phyloP scores from a whole-genome alignment of 2,797 vertebrate species.

The Brachyalestes nurse region DNA sequence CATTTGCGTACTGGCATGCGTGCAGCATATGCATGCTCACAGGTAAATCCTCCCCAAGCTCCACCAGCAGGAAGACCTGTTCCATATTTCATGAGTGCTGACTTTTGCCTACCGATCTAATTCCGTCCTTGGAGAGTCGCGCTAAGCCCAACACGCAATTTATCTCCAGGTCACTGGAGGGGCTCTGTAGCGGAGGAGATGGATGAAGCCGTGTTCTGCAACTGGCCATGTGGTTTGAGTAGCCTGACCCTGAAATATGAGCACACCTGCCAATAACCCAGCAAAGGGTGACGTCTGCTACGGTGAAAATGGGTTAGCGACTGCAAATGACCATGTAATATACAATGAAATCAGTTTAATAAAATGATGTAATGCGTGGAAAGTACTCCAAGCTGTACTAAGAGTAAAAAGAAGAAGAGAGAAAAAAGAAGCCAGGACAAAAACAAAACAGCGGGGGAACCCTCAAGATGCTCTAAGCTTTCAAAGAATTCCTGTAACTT shows the following conservation, averaged over 20 bases:
- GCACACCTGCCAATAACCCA: constrained; percentile 61
- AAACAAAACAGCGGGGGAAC: too few relatives aligned
- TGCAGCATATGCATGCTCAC: constrained; percentile 34
- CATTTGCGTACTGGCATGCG: constrained; percentile 41
- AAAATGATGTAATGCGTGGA: neutral
- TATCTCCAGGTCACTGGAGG: constrained; percentile 71
- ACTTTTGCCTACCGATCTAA: constrained; percentile 75
- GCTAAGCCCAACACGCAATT: constrained; percentile 67
- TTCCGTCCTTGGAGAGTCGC: constrained; percentile 76
- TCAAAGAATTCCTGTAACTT: too few relatives aligned
- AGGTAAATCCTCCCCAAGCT: constrained; percentile 61
- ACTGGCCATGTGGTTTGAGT: constrained; percentile 54
- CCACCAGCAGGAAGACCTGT: constrained; percentile 48
- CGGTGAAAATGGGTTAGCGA: constrained; percentile 58
- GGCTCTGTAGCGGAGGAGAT: constrained; percentile 64
- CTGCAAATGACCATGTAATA: constrained; percentile 55
- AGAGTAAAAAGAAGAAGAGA: too few relatives aligned
- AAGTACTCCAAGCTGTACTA: too few relatives aligned
- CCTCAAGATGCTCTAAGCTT: too few relatives aligned
- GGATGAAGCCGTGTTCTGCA: constrained; percentile 72
- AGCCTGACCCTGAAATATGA: constrained; percentile 61
- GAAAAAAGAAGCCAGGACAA: too few relatives aligned
- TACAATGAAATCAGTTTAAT: neutral
- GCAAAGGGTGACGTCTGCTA: constrained; percentile 50
- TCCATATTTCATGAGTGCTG: constrained; percentile 76